phyloP scores from a whole-genome alignment of 2,113 vertebrate species.

The Indicator maculatus region DNA sequence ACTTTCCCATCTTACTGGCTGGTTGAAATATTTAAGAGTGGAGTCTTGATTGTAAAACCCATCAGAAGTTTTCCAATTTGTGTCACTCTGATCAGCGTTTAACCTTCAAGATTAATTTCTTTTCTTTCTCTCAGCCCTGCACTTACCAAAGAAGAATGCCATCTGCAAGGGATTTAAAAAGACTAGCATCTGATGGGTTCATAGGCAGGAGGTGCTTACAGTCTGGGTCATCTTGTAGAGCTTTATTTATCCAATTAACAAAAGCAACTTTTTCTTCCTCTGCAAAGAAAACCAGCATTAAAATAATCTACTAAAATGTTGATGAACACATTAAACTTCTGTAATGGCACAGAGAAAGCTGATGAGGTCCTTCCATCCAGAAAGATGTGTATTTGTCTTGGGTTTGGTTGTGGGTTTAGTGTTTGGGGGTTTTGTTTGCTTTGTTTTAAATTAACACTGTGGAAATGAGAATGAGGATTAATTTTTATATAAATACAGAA shows the following conservation, averaged over 20 bases:
- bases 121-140: neutral
- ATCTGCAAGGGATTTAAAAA: conserved; percentile 92
- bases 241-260: conserved; percentile 98
- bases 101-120: neutral
- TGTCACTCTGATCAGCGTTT: neutral
- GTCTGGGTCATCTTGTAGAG: conserved; percentile 89
- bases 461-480: neutral
- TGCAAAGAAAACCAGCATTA: conserved; percentile 63
- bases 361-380: neutral
- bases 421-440: neutral
- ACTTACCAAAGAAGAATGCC: conserved; percentile 95
- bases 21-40: neutral
- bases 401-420: too few species aligned
- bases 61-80: neutral
- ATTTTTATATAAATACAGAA: neutral
- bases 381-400: neutral
- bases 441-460: neutral
- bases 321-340: neutral
- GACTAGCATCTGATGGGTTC: conserved; percentile 84
- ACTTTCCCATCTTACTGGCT: neutral
- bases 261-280: conserved; percentile 99
- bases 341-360: neutral
- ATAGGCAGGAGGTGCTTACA: conserved; percentile 92
- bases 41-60: neutral
- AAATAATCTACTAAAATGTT: neutral